Percentiles rank a stretch among this genome's conserved stretches.
phyloP scores from a whole-genome alignment of 2,888 invertebrate genomes.

The Diadegma fenestrale region DNA sequence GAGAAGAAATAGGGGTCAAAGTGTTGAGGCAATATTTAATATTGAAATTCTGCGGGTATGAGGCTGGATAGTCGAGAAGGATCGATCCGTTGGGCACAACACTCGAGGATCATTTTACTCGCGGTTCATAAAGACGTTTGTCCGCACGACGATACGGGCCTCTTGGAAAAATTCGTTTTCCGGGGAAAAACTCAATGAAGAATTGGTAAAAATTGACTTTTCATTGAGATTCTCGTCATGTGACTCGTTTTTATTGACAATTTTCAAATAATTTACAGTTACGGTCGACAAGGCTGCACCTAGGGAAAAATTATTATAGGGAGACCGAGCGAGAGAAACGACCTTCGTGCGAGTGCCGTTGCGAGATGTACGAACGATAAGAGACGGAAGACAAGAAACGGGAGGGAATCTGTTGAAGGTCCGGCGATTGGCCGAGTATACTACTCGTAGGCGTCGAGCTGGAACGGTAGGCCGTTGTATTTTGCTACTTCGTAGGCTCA shows the following conservation, averaged over 20 bases:
- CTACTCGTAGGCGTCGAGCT: slow-evolving; percentile 33
- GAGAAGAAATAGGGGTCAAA: slow-evolving; percentile 43
- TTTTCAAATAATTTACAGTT: background rate
- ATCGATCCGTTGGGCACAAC: slow-evolving; percentile 25
- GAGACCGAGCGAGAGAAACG: background rate
- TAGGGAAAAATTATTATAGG: background rate
- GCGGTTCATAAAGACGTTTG: background rate
- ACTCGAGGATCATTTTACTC: slow-evolving; percentile 34
- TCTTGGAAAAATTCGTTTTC: background rate
- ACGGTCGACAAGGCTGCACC: background rate
- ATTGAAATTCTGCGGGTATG: slow-evolving; percentile 33
- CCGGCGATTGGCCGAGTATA: slow-evolving; percentile 37
- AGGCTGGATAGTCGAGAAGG: background rate
- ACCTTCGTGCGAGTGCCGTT: background rate
- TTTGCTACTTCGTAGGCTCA: slow-evolving; percentile 34
- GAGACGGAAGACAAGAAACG: slow-evolving; percentile 3
- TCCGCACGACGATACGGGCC: background rate
- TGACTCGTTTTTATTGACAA: background rate
- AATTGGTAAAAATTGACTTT: background rate
- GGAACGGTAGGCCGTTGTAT: slow-evolving; percentile 46
- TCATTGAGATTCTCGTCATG: background rate
- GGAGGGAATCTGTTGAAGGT: background rate
- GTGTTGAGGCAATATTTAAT: background rate
- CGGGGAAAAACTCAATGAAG: background rate
- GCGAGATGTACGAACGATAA: slow-evolving; percentile 27